phyloP scores from a whole-genome alignment of 1,140 invertebrate genomes.

The Aphaenogaster ashmeadi region DNA sequence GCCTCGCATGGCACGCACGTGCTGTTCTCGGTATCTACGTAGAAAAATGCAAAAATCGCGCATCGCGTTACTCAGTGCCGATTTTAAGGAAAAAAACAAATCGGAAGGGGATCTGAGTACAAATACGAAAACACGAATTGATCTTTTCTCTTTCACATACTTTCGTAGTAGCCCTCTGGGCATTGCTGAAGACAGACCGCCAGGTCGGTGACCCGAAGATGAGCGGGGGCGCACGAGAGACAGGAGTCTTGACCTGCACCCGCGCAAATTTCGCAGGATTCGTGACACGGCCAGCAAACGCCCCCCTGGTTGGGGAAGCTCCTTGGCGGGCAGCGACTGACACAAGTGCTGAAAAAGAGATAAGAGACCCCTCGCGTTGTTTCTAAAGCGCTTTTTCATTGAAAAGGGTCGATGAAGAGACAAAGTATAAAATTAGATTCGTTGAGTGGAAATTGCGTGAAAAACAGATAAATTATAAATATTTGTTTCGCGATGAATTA shows the following conservation, averaged over 20 bases:
- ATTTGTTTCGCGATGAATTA: no score
- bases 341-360: slow-evolving; percentile 90
- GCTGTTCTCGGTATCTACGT: slow-evolving; percentile 90
- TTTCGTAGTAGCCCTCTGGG: slow-evolving; percentile 95
- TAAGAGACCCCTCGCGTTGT: slow-evolving; percentile 10
- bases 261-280: slow-evolving; percentile 94
- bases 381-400: slow-evolving; percentile 38
- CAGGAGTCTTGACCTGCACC: slow-evolving; percentile 94
- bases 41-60: background rate
- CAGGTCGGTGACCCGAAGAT: slow-evolving; percentile 92
- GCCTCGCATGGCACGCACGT: slow-evolving; percentile 93
- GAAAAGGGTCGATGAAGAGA: slow-evolving; percentile 2
- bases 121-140: background rate
- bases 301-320: slow-evolving; percentile 93
- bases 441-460: background rate
- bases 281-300: slow-evolving; percentile 94
- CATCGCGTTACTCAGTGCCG: background rate
- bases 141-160: slow-evolving; percentile 86
- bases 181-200: slow-evolving; percentile 94
- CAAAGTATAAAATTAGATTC: slow-evolving; percentile 1
- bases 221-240: slow-evolving; percentile 93
- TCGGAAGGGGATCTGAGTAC: background rate
- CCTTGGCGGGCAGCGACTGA: slow-evolving; percentile 92
- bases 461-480: slow-evolving; percentile 22
- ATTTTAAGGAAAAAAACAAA: background rate